Conservation (phyloP, 2,797 vertebrate genomes). For the Danio choprae region DNA sequence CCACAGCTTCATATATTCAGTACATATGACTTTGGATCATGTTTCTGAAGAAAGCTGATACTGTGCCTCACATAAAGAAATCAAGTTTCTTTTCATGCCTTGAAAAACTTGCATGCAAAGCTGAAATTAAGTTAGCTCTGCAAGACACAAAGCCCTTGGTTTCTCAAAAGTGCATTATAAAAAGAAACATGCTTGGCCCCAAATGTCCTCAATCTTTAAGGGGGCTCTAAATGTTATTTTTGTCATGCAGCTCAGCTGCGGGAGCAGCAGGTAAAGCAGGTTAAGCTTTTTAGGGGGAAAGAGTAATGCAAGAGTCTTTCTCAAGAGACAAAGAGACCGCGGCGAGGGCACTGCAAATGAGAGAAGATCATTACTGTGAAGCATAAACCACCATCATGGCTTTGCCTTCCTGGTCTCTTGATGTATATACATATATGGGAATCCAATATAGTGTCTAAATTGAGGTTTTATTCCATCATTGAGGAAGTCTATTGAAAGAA, state of each 20-base stretch:
- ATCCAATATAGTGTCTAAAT: conserved; percentile 8
- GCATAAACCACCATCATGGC: conserved; percentile 30
- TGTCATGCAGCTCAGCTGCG: conserved; percentile 4
- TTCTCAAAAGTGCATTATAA: conserved; percentile 23
- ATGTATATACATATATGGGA: conserved; percentile 14
- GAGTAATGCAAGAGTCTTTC: conserved; percentile 36
- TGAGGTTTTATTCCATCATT: conserved; percentile 8
- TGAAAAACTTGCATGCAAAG: conserved; percentile 6
- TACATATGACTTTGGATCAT: conserved; percentile 16
- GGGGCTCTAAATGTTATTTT: conserved; percentile 22
- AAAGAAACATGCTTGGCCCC: not conserved
- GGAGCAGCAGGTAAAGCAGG: conserved; percentile 37
- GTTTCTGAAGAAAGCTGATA: not conserved
- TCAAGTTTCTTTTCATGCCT: conserved; percentile 2
- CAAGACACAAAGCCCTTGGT: conserved; percentile 19
- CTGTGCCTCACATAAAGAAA: not conserved
- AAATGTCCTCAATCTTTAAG: conserved; percentile 7
- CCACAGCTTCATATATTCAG: not conserved
- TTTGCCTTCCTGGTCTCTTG: conserved; percentile 31
- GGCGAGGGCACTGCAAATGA: conserved; percentile 50
- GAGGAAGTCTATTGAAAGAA: not conserved
- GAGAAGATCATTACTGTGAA: conserved; percentile 55
- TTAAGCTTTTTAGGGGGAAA: conserved; percentile 36
- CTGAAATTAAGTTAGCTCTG: conserved; percentile 24
- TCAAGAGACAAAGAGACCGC: conserved; percentile 37